Base-by-base conservation (phyloP, 1,140 invertebrate genomes). In the Nebria ingens region DNA sequence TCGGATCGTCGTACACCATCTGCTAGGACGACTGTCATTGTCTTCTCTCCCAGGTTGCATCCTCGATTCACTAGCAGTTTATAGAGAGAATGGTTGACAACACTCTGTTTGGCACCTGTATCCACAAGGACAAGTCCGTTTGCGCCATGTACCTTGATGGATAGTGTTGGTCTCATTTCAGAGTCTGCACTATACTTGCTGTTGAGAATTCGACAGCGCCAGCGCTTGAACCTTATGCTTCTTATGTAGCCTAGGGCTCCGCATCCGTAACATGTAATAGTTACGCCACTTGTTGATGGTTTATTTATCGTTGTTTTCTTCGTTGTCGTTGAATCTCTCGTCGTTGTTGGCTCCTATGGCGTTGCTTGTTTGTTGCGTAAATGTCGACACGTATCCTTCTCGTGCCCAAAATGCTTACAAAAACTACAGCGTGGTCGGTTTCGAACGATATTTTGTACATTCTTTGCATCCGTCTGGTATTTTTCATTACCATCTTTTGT, bases 261-360 rank as follows among this genome's bases (percentile, higher is more conserved):
- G 17, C 55, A 59, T 20, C 49, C 55, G 19, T 52, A 56, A 23
- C 57, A 59, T n/a, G 11, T 58, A 12, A 51, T 55, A 19, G n/a
- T n/a, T n/a, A n/a, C n/a, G n/a, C n/a, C n/a, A n/a, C n/a, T n/a
- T n/a, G n/a, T n/a, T 57, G 29, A 11, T n/a, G 17, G n/a, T n/a
- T n/a, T n/a, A n/a, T n/a, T n/a, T n/a, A n/a, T n/a, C n/a, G n/a
- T n/a, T n/a, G n/a, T n/a, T n/a, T n/a, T n/a, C n/a, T n/a, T n/a
- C n/a, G n/a, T n/a, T n/a, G n/a, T n/a, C n/a, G n/a, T n/a, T n/a
- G n/a, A n/a, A n/a, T n/a, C n/a, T n/a, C n/a, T n/a, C 53, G 22
- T 13, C 19, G 3, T 57, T 13, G 3, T 56, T 19, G 53, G 6
- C 11, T 49, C 19, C 22, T 2, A 21, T 4, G 6, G 19, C 21